Evolutionary conservation across 1,140 invertebrate genomes (phyloP).

Genomic region (Pseudomyrmex gracilis): DNA sequence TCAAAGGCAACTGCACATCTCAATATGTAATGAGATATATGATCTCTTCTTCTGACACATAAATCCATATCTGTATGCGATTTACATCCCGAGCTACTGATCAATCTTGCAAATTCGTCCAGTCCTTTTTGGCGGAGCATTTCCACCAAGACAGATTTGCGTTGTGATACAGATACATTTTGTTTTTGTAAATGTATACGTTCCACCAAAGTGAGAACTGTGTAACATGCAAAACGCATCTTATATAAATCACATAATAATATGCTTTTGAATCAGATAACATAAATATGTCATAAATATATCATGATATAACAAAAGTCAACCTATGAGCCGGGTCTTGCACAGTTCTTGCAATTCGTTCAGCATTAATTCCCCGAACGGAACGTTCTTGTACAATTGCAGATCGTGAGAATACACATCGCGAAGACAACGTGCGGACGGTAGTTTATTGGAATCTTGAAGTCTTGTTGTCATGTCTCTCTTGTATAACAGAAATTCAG

Average conservation of each 20-base stretch:
- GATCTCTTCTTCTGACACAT: conserved; percentile 91
- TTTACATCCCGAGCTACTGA: conserved; percentile 82
- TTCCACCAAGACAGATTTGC: conserved; percentile 10
- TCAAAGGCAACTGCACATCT: conserved; percentile 93
- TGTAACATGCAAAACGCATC: not conserved
- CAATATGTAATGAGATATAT: conserved; percentile 97
- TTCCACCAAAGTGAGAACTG: conserved; percentile 59
- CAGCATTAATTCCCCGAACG: not conserved
- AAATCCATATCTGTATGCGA: conserved; percentile 86
- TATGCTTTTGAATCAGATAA: not conserved
- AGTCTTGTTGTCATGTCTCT: not conserved
- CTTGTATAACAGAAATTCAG: not conserved
- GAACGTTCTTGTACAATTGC: conserved; percentile 37
- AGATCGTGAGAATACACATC: conserved; percentile 36
- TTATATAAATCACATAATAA: not conserved
- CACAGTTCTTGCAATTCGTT: conserved; percentile 25
- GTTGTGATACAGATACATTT: conserved; percentile 15
- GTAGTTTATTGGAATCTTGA: not conserved
- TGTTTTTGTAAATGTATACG: conserved; percentile 6
- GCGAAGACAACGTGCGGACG: not conserved
- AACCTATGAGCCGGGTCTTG: conserved; percentile 42
- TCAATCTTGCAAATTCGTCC: conserved; percentile 36
- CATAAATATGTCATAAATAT: not conserved
- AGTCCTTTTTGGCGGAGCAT: conserved; percentile 19
- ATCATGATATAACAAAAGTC: not conserved